phyloP scores from a whole-genome alignment of 2,113 vertebrate species.

The Corydoras maculifer region DNA sequence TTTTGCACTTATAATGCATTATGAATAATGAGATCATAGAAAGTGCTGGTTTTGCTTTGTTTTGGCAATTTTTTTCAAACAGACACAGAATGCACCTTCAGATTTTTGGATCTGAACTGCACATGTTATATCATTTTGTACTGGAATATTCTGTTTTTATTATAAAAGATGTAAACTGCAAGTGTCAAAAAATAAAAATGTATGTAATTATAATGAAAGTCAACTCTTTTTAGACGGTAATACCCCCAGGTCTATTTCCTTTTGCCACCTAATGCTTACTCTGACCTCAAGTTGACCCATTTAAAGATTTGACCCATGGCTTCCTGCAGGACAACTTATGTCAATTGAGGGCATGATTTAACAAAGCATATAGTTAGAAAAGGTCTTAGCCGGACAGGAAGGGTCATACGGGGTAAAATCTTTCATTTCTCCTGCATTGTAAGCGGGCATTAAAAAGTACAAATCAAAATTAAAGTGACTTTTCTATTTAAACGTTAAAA shows the following conservation, averaged over 20 bases:
- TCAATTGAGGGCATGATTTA: slow-evolving; percentile 3
- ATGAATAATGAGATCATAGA: too few relatives aligned
- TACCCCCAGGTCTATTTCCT: not conserved
- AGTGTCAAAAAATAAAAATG: too few relatives aligned
- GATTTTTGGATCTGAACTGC: too few relatives aligned
- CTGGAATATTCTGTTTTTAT: too few relatives aligned
- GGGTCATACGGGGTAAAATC: not conserved
- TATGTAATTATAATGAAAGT: not conserved
- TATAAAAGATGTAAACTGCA: too few relatives aligned
- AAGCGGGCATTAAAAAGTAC: too few relatives aligned
- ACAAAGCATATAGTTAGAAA: not conserved
- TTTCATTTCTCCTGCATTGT: slow-evolving; percentile 13
- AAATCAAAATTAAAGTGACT: too few relatives aligned
- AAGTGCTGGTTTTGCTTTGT: too few relatives aligned
- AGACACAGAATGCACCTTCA: too few relatives aligned
- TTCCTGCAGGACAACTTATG: not conserved
- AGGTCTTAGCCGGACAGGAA: slow-evolving; percentile 6
- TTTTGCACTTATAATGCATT: too few relatives aligned
- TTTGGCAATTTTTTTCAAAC: too few relatives aligned
- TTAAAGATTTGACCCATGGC: not conserved
- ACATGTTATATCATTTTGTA: too few relatives aligned
- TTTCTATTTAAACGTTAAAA: not conserved
- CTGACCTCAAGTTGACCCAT: slow-evolving; percentile 7
- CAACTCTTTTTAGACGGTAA: not conserved
- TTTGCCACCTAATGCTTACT: not conserved